These are phyloP conservation scores for Drosophila imparisetae DNA, from an alignment of 2,888 invertebrate species.

Conservation along the genomic window DNA sequence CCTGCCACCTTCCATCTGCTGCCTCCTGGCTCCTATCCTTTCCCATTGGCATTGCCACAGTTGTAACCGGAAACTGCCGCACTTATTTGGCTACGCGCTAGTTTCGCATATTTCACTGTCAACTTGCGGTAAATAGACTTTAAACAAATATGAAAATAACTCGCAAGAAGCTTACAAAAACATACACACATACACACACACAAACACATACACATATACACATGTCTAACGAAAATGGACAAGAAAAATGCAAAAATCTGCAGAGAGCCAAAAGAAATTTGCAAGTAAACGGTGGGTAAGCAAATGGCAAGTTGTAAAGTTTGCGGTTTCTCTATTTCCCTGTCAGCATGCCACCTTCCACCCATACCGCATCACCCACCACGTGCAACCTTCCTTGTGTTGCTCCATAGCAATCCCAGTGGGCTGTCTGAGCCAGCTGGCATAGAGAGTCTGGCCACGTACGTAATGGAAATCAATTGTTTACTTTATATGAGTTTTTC, in stretches of 20 bases:
- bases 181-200: conserved; percentile 6
- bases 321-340: conserved; percentile 50
- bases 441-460: conserved; percentile 51
- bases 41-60: conserved; percentile 71
- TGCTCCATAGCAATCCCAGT: conserved; percentile 17
- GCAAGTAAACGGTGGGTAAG: conserved; percentile 74
- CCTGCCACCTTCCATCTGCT: not conserved
- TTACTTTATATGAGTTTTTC: conserved; percentile 79
- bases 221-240: conserved; percentile 45
- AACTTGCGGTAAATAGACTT: conserved; percentile 80
- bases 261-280: conserved; percentile 63
- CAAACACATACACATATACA: not conserved
- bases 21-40: not conserved
- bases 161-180: conserved; percentile 59
- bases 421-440: conserved; percentile 21
- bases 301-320: conserved; percentile 76
- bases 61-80: conserved; percentile 79
- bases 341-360: conserved; percentile 38
- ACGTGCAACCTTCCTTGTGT: not conserved
- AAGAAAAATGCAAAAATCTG: conserved; percentile 66
- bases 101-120: conserved; percentile 80
- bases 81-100: conserved; percentile 80
- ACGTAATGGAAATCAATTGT: conserved; percentile 77
- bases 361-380: not conserved
- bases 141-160: conserved; percentile 79